Conservation (phyloP, 2,888 invertebrate genomes). For the Dicycla oo region DNA sequence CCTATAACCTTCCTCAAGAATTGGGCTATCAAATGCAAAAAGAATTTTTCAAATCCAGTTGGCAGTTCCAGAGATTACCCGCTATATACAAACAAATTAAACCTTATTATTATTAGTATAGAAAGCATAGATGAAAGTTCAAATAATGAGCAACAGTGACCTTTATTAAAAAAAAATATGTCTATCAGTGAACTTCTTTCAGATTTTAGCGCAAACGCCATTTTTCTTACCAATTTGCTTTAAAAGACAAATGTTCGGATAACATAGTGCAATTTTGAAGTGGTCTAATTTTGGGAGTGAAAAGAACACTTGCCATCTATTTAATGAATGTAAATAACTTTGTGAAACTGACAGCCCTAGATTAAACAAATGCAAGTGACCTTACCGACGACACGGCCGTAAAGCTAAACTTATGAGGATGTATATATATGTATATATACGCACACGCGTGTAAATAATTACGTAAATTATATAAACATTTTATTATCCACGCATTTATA, state of each 20-base stretch:
- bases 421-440: neutral
- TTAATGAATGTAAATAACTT: neutral
- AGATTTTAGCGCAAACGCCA: neutral
- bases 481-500: slow-evolving; percentile 16
- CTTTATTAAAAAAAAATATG: neutral
- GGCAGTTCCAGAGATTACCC: too few relatives aligned
- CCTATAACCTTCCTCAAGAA: too few relatives aligned
- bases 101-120: too few relatives aligned
- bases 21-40: too few relatives aligned
- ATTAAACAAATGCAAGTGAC: slow-evolving; percentile 34
- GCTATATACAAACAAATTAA: too few relatives aligned
- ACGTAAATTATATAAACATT: slow-evolving; percentile 35
- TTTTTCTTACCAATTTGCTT: neutral
- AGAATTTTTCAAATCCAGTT: too few relatives aligned
- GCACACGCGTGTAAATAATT: slow-evolving; percentile 11
- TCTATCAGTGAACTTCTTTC: neutral
- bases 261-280: neutral
- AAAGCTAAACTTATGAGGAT: slow-evolving; percentile 31
- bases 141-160: neutral
- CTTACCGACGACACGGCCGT: slow-evolving; percentile 17
- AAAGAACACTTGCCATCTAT: neutral
- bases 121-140: neutral
- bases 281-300: neutral
- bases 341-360: slow-evolving; percentile 26
- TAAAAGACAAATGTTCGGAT: neutral